A percentile compares a stretch with the other conserved stretches of the same genome.
These are phyloP conservation scores for Thaumetopoea pityocampa DNA, from an alignment of 1,140 invertebrate genomes.

Conservation along the genomic window DNA sequence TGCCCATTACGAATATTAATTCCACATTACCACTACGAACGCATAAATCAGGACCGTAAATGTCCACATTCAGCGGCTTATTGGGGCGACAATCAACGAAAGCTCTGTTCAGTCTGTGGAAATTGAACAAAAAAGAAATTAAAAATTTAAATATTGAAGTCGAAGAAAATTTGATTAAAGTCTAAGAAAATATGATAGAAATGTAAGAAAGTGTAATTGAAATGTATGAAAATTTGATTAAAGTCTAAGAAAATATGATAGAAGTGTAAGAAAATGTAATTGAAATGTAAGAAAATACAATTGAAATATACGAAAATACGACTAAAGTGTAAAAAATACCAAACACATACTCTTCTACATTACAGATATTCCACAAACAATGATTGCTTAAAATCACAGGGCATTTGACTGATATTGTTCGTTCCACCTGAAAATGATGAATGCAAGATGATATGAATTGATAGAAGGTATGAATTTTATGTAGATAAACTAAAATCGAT, in stretches of 20 bases:
- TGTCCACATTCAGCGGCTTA: slow-evolving; percentile 42
- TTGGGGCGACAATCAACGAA: slow-evolving; percentile 51
- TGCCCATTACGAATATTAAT: slow-evolving; percentile 54
- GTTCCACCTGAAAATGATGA: slow-evolving; percentile 49
- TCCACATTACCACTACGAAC: slow-evolving; percentile 37
- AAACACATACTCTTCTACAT: slow-evolving; percentile 63
- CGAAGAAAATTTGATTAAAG: too few species aligned
- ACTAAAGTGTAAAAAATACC: neutral
- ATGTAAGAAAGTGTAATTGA: too few species aligned
- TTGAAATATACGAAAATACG: neutral
- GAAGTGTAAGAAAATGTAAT: too few species aligned
- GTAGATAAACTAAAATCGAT: too few species aligned
- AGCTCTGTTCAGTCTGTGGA: slow-evolving; percentile 57
- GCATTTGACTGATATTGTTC: slow-evolving; percentile 58
- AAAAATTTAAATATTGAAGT: too few species aligned
- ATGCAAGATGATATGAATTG: too few species aligned
- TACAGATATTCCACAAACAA: slow-evolving; percentile 65
- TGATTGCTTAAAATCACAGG: slow-evolving; percentile 64
- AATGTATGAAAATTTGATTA: too few species aligned
- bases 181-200: too few species aligned
- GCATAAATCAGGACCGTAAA: slow-evolving; percentile 58
- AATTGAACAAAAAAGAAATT: too few species aligned
- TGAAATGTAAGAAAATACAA: too few species aligned
- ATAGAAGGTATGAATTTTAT: too few species aligned
- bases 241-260: too few species aligned